These are phyloP conservation scores for Volucella bombylans DNA, from an alignment of 2,888 invertebrate genomes.

Conservation along the genomic window DNA sequence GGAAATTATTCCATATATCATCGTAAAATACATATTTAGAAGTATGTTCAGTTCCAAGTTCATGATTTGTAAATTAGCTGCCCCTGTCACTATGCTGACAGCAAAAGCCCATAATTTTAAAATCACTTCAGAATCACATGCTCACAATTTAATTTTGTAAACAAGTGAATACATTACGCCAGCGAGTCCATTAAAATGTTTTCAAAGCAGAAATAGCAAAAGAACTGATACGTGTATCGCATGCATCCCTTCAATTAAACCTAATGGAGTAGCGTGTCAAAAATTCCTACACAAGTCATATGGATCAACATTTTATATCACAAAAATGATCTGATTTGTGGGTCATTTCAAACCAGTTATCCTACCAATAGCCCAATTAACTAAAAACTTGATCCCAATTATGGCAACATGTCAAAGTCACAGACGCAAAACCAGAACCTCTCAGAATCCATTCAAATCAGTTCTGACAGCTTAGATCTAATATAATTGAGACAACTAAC, in stretches of 20 bases:
- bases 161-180: neutral
- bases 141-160: too few species aligned
- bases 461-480: neutral
- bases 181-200: neutral
- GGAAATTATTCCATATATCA: too few species aligned
- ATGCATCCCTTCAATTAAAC: slow-evolving; percentile 4
- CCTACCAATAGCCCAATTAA: neutral
- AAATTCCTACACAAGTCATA: neutral
- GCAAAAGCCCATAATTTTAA: too few species aligned
- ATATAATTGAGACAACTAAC: slow-evolving; percentile 19
- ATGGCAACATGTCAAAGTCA: neutral
- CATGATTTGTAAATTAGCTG: too few species aligned
- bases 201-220: neutral
- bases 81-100: too few species aligned
- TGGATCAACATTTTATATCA: neutral
- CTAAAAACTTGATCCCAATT: neutral
- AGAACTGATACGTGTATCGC: neutral
- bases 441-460: neutral
- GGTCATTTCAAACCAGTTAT: neutral
- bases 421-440: too few species aligned
- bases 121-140: too few species aligned
- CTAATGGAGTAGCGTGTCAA: neutral
- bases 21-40: too few species aligned
- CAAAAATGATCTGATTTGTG: neutral
- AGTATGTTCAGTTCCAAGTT: too few species aligned